Percentiles rank a stretch among this genome's conserved stretches.
Evolutionary conservation across 2,888 invertebrate species (phyloP).

Genomic region (Sisyra terminalis): DNA sequence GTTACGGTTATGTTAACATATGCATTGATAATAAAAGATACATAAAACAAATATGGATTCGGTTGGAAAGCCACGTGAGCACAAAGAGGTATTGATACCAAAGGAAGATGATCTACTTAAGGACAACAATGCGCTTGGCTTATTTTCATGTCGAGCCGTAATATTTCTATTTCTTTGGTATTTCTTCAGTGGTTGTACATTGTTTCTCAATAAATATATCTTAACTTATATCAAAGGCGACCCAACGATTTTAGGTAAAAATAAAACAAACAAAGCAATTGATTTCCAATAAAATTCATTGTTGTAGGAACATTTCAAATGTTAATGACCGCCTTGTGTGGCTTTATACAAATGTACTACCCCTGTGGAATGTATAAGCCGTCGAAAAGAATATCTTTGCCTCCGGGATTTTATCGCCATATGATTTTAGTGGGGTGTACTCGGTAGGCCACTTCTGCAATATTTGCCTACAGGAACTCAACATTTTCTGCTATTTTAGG

Average conservation of each 20-base stretch:
- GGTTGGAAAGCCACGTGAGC: background rate
- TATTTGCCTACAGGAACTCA: background rate
- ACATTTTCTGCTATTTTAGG: slow-evolving; percentile 25
- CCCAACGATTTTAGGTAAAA: slow-evolving; percentile 53
- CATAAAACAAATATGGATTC: no score
- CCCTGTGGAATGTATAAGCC: slow-evolving; percentile 57
- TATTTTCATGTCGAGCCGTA: slow-evolving; percentile 39
- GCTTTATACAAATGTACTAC: slow-evolving; percentile 56
- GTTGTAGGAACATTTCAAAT: slow-evolving; percentile 53
- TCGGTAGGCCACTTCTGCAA: slow-evolving; percentile 27
- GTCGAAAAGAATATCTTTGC: slow-evolving; percentile 35
- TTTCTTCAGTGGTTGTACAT: slow-evolving; percentile 57
- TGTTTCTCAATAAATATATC: slow-evolving; percentile 65
- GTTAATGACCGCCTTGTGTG: slow-evolving; percentile 54
- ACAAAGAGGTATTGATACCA: background rate
- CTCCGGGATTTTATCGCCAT: slow-evolving; percentile 53
- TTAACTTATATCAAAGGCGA: slow-evolving; percentile 53
- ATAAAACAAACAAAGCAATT: slow-evolving; percentile 1
- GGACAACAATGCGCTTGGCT: slow-evolving; percentile 22
- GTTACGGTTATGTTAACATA: background rate
- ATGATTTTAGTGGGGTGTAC: slow-evolving; percentile 58
- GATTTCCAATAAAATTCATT: slow-evolving; percentile 4
- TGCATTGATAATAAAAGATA: no score
- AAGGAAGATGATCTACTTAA: background rate
- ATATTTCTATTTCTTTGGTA: slow-evolving; percentile 53